Conservation (phyloP, 2,113 vertebrate species). For the Microcebus murinus region DNA sequence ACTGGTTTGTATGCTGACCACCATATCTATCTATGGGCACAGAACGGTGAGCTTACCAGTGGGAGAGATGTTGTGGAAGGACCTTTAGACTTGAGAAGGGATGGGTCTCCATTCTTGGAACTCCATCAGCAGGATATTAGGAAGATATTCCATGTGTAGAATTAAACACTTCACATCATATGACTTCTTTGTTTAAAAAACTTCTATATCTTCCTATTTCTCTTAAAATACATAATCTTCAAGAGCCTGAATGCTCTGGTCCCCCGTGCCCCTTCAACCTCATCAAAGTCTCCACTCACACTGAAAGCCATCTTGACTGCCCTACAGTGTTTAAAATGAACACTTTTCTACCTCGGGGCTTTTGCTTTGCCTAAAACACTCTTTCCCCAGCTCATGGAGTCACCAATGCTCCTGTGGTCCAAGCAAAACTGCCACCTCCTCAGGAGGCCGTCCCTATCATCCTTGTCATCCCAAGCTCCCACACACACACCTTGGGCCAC, state of each 20-base stretch:
- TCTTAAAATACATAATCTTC: neutral
- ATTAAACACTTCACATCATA: neutral
- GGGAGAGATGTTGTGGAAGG: neutral
- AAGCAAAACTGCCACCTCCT: neutral
- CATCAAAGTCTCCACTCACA: neutral
- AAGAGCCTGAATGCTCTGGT: neutral
- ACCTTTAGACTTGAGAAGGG: neutral
- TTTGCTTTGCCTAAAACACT: neutral
- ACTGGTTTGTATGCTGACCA: neutral
- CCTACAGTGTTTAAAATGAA: neutral
- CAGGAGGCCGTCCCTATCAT: neutral
- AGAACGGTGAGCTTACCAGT: neutral
- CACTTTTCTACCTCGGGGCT: neutral
- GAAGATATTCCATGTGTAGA: neutral
- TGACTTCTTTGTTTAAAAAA: neutral
- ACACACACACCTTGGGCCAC: neutral
- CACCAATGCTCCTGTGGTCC: neutral
- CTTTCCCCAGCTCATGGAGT: neutral
- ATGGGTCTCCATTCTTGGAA: neutral
- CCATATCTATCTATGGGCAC: neutral
- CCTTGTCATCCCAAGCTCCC: neutral
- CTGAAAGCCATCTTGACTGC: neutral
- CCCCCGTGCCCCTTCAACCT: neutral
- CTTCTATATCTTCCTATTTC: neutral
- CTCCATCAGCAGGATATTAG: neutral